These are phyloP conservation scores for Thymallus thymallus DNA, from an alignment of 2,113 vertebrate species.

Conservation along the genomic window DNA sequence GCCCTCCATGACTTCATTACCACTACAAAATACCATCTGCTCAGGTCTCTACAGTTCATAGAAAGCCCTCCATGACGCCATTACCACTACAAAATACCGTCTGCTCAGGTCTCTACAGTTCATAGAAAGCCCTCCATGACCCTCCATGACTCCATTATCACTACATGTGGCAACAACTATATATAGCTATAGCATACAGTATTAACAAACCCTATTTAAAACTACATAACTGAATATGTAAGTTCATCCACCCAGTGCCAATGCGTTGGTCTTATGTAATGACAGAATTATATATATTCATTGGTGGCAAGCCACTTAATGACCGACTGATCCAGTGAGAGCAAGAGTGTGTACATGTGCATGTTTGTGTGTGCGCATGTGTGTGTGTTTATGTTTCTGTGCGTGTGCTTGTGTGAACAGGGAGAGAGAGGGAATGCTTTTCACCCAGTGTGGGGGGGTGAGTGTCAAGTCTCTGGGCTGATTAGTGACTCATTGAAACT, in stretches of 20 bases:
- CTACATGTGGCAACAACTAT: too few relatives aligned
- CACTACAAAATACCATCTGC: too few relatives aligned
- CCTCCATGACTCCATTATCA: too few relatives aligned
- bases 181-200: too few relatives aligned
- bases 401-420: not conserved
- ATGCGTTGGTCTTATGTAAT: too few relatives aligned
- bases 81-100: too few relatives aligned
- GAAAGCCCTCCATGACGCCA: too few relatives aligned
- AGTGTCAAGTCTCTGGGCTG: not conserved
- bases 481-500: not conserved
- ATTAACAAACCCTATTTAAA: too few relatives aligned
- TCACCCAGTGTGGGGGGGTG: not conserved
- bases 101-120: not conserved
- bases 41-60: too few relatives aligned
- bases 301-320: not conserved
- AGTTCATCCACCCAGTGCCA: too few relatives aligned
- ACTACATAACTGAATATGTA: too few relatives aligned
- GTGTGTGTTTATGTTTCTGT: not conserved
- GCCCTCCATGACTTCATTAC: too few relatives aligned
- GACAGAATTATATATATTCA: not conserved
- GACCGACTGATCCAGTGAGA: not conserved
- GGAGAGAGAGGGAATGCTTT: constrained; percentile 2
- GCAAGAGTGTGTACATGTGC: not conserved
- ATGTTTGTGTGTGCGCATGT: not conserved
- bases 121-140: not conserved